Percentiles rank a stretch among this genome's conserved stretches.
These are phyloP conservation scores for Eustalomyia histrio DNA, from an alignment of 2,888 invertebrate genomes.

Conservation along the genomic window DNA sequence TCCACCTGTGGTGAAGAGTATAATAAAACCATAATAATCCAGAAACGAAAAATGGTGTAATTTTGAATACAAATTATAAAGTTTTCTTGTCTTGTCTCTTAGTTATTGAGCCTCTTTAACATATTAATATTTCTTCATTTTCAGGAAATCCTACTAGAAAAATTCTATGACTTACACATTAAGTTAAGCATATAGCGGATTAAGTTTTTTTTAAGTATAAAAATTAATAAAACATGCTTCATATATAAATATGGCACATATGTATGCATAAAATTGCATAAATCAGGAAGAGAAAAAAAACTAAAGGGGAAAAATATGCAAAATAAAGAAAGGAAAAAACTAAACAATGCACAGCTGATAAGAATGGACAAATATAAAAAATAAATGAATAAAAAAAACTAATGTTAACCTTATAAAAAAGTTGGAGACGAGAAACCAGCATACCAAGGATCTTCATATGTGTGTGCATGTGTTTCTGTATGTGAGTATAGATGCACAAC, in stretches of 20 bases:
- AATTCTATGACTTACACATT: too few species aligned
- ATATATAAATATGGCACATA: slow-evolving; percentile 51
- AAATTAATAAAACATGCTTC: not conserved
- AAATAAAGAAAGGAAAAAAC: not conserved
- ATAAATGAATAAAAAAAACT: not conserved
- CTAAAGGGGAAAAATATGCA: not conserved
- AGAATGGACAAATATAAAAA: slow-evolving; percentile 12
- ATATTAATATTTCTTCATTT: too few species aligned
- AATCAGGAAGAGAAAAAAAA: slow-evolving; percentile 53
- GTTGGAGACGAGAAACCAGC: slow-evolving; percentile 18
- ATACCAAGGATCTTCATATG: not conserved
- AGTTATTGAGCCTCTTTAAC: too few species aligned
- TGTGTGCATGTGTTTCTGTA: not conserved
- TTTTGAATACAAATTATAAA: too few species aligned
- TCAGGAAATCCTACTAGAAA: too few species aligned
- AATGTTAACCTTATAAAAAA: slow-evolving; percentile 21
- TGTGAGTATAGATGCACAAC: too few species aligned
- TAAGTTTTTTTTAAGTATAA: not conserved
- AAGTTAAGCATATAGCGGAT: too few species aligned
- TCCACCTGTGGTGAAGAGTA: too few species aligned
- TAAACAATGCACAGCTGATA: slow-evolving; percentile 28
- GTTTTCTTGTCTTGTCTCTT: too few species aligned
- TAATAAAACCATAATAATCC: too few species aligned
- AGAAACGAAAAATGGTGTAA: too few species aligned
- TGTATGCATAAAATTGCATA: slow-evolving; percentile 65